These are phyloP conservation scores for Cosmia pyralina DNA, from an alignment of 2,888 invertebrate species.

Conservation along the genomic window DNA sequence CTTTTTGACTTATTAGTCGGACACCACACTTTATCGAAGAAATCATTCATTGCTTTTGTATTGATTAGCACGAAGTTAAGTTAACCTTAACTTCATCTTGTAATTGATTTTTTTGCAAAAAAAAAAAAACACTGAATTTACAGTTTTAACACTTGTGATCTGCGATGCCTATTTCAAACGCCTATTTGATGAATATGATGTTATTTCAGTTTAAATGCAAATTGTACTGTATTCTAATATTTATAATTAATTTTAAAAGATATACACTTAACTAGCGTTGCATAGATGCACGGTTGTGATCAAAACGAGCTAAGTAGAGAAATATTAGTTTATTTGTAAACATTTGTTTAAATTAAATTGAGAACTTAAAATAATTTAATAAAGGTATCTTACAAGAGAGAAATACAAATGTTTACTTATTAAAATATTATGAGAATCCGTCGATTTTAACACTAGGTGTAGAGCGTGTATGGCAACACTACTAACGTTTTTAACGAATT, in stretches of 20 bases:
- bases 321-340: conserved; percentile 60
- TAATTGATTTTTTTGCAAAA: conserved; percentile 27
- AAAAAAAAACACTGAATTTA: conserved; percentile 32
- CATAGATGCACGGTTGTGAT: conserved; percentile 72
- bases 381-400: not conserved
- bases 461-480: conserved; percentile 72
- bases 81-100: not conserved
- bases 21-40: conserved; percentile 25
- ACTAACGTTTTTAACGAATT: conserved; percentile 69
- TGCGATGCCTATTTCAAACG: conserved; percentile 51
- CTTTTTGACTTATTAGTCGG: conserved; percentile 38
- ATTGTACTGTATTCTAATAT: conserved; percentile 53
- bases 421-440: conserved; percentile 66
- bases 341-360: conserved; percentile 38
- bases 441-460: conserved; percentile 70
- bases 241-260: conserved; percentile 57
- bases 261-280: conserved; percentile 58
- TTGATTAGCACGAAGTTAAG: conserved; percentile 23
- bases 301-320: conserved; percentile 57
- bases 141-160: conserved; percentile 48
- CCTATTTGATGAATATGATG: conserved; percentile 42
- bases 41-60: conserved; percentile 44
- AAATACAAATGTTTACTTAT: conserved; percentile 61
- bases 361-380: conserved; percentile 2
- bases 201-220: conserved; percentile 46